Base-by-base conservation (phyloP, 2,113 vertebrate genomes). In the Odontesthes bonariensis region DNA sequence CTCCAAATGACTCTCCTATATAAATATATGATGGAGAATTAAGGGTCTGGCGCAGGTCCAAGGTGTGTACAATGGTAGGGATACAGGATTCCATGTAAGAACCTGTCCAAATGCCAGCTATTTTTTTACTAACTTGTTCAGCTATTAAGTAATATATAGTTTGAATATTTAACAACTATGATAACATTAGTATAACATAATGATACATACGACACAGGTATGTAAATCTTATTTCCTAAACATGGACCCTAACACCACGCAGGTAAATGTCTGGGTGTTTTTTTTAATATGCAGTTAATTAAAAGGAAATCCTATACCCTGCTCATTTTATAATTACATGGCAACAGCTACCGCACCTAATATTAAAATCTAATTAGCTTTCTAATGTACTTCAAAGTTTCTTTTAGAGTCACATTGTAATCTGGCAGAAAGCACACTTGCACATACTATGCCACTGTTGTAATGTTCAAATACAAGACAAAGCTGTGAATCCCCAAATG, bases 1-100 rank as follows among this genome's bases (percentile, higher is more conserved):
- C 79, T 82, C 75, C 69, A 81, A 92, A 92, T 85, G 81, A 90
- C 81, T 83, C 71, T 52, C 20, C 58, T 68, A 74, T 86, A 88
- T 85, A 87, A 91, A 93, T 91, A 84, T 92, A 76, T 84, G 82
- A 88, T 67, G 69, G 71, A 68, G 69, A 67, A 65, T 75, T 81
- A 65, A 80, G 60, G 38, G 60, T 42, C 70, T 79, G 73, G 66
- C 77, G n/a, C 20, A 46, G 84, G 75, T 81, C 67, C 67, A 83
- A 77, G 73, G 59, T 57, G 58, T 60, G 62, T 55, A 75, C 62
- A 70, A 8, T 51, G 22, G 8, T 12, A 46, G 31, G 11, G 9
- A 76, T 59, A 38, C 31, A 40, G 49, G 52, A 51, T 75, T 59
- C 38, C 11, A 74, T 31, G 78, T 23, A 31, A 74, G 42, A 8